A percentile compares a stretch with the other conserved stretches of the same genome.
These are phyloP conservation scores for Brachyhypopomus gauderio DNA, from an alignment of 2,113 vertebrate genomes.

Conservation along the genomic window DNA sequence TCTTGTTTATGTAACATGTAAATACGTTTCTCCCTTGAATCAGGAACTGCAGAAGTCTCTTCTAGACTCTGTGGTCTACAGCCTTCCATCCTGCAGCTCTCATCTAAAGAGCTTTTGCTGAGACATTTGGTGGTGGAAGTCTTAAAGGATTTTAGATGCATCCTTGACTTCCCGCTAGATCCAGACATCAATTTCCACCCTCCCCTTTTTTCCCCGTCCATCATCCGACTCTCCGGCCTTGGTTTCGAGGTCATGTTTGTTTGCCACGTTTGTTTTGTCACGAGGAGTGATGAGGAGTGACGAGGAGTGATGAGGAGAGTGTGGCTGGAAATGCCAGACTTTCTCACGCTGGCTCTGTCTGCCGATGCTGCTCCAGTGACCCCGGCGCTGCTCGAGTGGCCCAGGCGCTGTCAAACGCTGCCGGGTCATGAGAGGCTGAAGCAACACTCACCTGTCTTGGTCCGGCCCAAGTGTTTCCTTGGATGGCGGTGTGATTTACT, in stretches of 20 bases:
- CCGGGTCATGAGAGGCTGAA: conserved; percentile 52
- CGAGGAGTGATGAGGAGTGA: neutral
- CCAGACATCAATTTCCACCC: neutral
- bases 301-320: too few species aligned
- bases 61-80: neutral
- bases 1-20: too few species aligned
- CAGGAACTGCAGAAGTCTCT: neutral
- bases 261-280: neutral
- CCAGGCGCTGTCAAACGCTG: conserved; percentile 44
- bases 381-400: conserved; percentile 33
- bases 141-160: neutral
- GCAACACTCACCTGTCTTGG: neutral
- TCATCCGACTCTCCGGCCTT: neutral
- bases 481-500: neutral
- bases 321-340: neutral
- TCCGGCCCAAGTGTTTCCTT: conserved; percentile 4
- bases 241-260: neutral
- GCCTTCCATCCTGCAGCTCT: neutral
- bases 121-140: neutral
- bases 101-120: neutral
- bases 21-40: too few species aligned
- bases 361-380: conserved; percentile 17
- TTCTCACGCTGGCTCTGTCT: neutral
- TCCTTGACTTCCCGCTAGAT: neutral
- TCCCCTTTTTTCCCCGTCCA: neutral